These are phyloP conservation scores for Macropis europaea DNA, from an alignment of 2,888 invertebrate genomes.

Conservation along the genomic window DNA sequence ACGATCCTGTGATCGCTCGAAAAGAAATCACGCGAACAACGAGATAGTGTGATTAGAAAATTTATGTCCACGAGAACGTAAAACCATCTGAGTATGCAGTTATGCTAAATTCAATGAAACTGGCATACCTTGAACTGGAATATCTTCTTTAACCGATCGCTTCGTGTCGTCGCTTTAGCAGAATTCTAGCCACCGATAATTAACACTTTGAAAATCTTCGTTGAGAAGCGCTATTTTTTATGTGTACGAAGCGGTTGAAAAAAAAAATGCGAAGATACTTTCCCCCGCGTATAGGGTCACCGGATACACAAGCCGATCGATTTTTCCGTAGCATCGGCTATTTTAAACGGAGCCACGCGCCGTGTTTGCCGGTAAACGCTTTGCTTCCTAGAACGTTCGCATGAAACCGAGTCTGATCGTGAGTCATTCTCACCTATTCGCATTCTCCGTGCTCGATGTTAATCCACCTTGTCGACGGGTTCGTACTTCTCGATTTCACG, in stretches of 20 bases:
- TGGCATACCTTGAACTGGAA: conserved; percentile 34
- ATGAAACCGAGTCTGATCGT: conserved; percentile 47
- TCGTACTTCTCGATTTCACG: conserved; percentile 48
- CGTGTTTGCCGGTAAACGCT: not conserved
- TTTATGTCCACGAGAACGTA: conserved; percentile 22
- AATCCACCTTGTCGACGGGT: conserved; percentile 56
- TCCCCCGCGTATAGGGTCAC: not conserved
- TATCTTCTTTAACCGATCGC: conserved; percentile 39
- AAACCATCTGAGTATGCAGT: conserved; percentile 28
- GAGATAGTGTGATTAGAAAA: conserved; percentile 6
- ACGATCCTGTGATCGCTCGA: not conserved
- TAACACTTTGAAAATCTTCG: not conserved
- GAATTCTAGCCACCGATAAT: not conserved
- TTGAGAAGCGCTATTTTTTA: not conserved
- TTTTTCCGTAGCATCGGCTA: conserved; percentile 37
- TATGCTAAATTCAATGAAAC: conserved; percentile 35
- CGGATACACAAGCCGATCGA: conserved; percentile 25
- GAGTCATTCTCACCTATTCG: conserved; percentile 72
- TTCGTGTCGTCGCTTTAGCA: not conserved
- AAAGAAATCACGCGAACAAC: conserved; percentile 4
- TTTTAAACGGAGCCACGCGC: conserved; percentile 42
- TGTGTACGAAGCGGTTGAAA: not conserved
- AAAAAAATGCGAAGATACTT: not conserved
- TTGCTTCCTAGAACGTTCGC: conserved; percentile 46
- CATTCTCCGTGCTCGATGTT: conserved; percentile 69